These are phyloP conservation scores for Taenioides sp. DNA, from an alignment of 2,797 vertebrate genomes.

Conservation along the genomic window DNA sequence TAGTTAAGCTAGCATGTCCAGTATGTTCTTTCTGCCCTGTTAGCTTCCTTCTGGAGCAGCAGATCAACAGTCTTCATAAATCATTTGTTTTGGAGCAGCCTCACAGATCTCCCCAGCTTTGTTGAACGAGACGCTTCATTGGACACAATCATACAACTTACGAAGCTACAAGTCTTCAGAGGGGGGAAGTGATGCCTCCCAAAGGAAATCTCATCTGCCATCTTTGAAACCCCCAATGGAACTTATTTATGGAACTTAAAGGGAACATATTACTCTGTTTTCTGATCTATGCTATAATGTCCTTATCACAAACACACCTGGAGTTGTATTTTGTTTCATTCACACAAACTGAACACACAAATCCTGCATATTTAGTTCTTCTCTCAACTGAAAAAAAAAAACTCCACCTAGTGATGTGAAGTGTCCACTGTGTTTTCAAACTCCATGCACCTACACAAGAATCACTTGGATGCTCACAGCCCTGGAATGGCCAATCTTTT, in stretches of 20 bases:
- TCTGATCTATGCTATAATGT: too few relatives aligned
- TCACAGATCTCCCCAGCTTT: neutral
- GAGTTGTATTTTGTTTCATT: too few relatives aligned
- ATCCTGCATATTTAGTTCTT: too few relatives aligned
- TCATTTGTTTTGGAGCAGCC: neutral
- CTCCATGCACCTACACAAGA: too few relatives aligned
- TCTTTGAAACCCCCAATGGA: neutral
- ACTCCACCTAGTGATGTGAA: too few relatives aligned
- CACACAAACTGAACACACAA: too few relatives aligned
- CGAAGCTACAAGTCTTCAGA: neutral
- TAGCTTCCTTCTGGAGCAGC: neutral
- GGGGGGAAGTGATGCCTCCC: neutral
- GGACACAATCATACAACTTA: constrained; percentile 3
- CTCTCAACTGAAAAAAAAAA: too few relatives aligned
- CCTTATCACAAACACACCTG: too few relatives aligned
- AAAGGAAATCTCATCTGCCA: neutral
- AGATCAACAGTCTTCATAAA: neutral
- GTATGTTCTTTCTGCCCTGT: neutral
- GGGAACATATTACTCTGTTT: too few relatives aligned
- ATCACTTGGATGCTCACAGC: too few relatives aligned
- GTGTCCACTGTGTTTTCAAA: too few relatives aligned
- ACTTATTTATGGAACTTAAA: constrained; percentile 5
- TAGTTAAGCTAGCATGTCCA: neutral
- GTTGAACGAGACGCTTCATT: neutral
- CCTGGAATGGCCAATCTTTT: too few relatives aligned